These are phyloP conservation scores for Ophiothrix spiculata DNA, from an alignment of 35 echinoderm and acorn worm species.

Conservation along the genomic window DNA sequence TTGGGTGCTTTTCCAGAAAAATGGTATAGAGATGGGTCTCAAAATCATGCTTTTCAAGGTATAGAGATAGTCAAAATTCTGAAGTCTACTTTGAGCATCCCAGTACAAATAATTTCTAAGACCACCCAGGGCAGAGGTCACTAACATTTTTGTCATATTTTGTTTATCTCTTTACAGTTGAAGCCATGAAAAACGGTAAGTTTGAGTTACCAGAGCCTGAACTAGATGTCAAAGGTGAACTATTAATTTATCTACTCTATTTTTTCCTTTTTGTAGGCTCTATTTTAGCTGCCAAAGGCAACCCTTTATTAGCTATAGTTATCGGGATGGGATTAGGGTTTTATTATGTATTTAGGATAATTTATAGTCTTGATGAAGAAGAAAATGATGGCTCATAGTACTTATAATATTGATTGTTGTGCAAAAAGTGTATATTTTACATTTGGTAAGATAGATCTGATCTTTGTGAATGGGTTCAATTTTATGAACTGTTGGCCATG, in stretches of 20 bases:
- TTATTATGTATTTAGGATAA: slow-evolving; percentile 65
- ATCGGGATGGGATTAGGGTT: slow-evolving; percentile 60
- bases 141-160: background rate
- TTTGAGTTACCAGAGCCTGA: slow-evolving; percentile 14
- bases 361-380: background rate
- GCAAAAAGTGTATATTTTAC: too few species aligned
- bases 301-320: slow-evolving; percentile 65
- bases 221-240: slow-evolving; percentile 69
- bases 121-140: too few species aligned
- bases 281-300: slow-evolving; percentile 69
- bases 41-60: too few species aligned
- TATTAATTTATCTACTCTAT: slow-evolving; percentile 83
- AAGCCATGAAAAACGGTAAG: slow-evolving; percentile 51
- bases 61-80: too few species aligned
- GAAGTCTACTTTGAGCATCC: too few species aligned
- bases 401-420: too few species aligned
- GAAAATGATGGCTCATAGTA: background rate
- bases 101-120: too few species aligned
- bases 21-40: too few species aligned
- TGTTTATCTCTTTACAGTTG: slow-evolving; percentile 52
- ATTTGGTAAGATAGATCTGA: too few species aligned
- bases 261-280: slow-evolving; percentile 89
- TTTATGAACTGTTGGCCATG: too few species aligned
- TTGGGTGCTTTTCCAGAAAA: too few species aligned
- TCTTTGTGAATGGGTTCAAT: too few species aligned